These are phyloP conservation scores for Nemotelus nigrinus DNA, from an alignment of 2,888 invertebrate genomes.

Conservation along the genomic window DNA sequence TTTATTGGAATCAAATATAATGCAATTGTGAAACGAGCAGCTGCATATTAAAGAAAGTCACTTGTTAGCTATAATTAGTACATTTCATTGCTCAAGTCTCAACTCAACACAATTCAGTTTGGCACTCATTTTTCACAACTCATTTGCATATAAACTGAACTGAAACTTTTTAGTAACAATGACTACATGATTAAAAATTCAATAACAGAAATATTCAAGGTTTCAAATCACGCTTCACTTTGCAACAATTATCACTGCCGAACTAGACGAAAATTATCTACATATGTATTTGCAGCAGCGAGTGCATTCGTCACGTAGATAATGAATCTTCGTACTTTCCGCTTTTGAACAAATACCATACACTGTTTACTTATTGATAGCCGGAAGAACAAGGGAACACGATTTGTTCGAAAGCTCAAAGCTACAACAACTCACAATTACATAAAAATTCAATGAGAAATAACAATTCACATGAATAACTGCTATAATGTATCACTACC, in stretches of 20 bases:
- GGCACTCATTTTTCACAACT: too few species aligned
- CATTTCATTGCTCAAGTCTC: too few species aligned
- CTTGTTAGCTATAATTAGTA: too few species aligned
- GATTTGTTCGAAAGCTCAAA: background rate
- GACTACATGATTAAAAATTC: background rate
- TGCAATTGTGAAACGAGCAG: too few species aligned
- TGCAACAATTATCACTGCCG: background rate
- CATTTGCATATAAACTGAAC: too few species aligned
- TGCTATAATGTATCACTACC: background rate
- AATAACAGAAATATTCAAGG: background rate
- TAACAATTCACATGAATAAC: background rate
- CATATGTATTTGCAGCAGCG: background rate
- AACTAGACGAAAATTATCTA: background rate
- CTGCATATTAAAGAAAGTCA: too few species aligned
- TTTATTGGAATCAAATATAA: too few species aligned
- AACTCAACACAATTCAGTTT: too few species aligned
- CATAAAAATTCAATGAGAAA: slow-evolving; percentile 1
- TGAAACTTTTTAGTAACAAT: too few species aligned
- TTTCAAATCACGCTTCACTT: background rate
- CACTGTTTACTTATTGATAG: slow-evolving; percentile 11
- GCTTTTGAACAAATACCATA: background rate
- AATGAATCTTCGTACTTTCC: background rate
- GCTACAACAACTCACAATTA: background rate
- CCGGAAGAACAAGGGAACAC: background rate
- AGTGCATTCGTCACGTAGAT: slow-evolving; percentile 3